These are phyloP conservation scores for Spodoptera picta DNA, from an alignment of 2,888 invertebrate species.

Conservation along the genomic window DNA sequence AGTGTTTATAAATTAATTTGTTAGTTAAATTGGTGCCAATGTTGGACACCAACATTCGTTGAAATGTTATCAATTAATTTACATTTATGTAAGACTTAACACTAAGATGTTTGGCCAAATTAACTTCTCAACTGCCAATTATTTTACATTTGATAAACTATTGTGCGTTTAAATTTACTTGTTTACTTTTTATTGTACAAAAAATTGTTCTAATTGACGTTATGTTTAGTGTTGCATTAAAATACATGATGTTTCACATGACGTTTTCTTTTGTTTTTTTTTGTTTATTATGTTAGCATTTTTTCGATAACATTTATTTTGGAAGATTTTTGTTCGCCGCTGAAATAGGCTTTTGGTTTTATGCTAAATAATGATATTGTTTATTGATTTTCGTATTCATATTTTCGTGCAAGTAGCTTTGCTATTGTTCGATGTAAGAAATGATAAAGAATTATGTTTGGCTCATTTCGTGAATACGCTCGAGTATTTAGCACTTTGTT, in stretches of 20 bases:
- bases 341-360: conserved; percentile 61
- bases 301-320: conserved; percentile 85
- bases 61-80: conserved; percentile 43
- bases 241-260: conserved; percentile 81
- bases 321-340: conserved; percentile 81
- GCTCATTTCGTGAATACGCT: conserved; percentile 51
- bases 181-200: conserved; percentile 72
- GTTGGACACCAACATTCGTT: conserved; percentile 29
- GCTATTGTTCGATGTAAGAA: conserved; percentile 61
- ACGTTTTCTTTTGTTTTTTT: conserved; percentile 66
- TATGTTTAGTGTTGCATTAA: conserved; percentile 84
- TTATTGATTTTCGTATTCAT: conserved; percentile 57
- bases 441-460: conserved; percentile 36
- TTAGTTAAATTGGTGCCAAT: conserved; percentile 15
- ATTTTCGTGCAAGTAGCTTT: conserved; percentile 84
- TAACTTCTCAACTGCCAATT: conserved; percentile 77
- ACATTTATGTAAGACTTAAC: conserved; percentile 58
- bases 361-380: conserved; percentile 57
- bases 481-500: conserved; percentile 65
- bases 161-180: conserved; percentile 62
- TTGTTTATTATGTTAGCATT: conserved; percentile 64
- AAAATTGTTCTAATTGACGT: conserved; percentile 72
- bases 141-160: conserved; percentile 68
- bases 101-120: conserved; percentile 75
- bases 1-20: conserved; percentile 17